Base-by-base conservation (phyloP, 1,140 invertebrate species). In the Euura saliciscinereae region DNA sequence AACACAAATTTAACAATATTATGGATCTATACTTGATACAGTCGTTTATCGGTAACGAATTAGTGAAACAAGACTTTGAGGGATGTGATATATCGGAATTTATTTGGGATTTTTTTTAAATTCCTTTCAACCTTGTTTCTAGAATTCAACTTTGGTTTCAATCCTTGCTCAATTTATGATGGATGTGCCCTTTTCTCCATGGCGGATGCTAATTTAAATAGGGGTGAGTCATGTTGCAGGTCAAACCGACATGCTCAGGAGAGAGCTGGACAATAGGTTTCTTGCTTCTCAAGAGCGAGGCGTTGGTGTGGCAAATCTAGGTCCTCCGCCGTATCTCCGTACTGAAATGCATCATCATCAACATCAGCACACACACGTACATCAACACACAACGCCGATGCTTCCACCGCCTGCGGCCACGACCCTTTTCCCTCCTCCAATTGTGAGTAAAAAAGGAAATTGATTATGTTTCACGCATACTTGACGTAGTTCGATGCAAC, bases 261-360 rank as follows among this genome's bases (percentile, higher is more conserved):
- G 96, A 80, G 97, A 98, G 86, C 88, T 99, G 76, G 97, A 98
- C 89, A 95, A 91, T 77, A 90, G 97, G 79, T 97, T 98, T 87
- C 88, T 99, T 77, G 94, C 93, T 8, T 92, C 93, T 4, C 92
- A 93, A 79, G 93, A 94, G 77, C 88, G 92, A 71, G 88, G 88
- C 43, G 85, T 89, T 59, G 82, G 88, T 78, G 86, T 91, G 71
- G 89, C 89, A 45, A 83, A 86, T 79, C 73, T 87, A 43, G 84
- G 78, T 65, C 85, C 75, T 86, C 90, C 91, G 45, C 91, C 93
- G 28, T 96, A 93, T 83, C 88, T 95, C 76, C 91, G 95, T 76
- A 94, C 93, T 8, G 94, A 96, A 85, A 93, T 96, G 91, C 95
- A 96, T 86, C 95, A 96, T 87, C 95, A 96, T 89, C 95, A 96